Percentiles rank a stretch among this genome's conserved stretches.
phyloP scores from a whole-genome alignment of 1,140 invertebrate genomes.

The Littorina saxatilis region DNA sequence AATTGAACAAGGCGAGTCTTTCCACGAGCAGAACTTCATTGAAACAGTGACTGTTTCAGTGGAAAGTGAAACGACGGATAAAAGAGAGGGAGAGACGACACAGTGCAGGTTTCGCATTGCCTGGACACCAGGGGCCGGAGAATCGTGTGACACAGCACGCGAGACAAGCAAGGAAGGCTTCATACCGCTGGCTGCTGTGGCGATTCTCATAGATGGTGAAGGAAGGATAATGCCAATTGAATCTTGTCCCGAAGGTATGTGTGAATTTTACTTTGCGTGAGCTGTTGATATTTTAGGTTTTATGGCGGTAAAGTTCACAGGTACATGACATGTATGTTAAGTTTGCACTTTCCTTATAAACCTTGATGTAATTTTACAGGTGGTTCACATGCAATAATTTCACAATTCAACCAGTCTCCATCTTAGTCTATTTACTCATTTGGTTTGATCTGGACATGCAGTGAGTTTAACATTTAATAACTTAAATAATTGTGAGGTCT shows the following conservation, averaged over 20 bases:
- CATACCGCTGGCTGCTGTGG: conserved; percentile 1
- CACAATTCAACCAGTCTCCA: too few relatives aligned
- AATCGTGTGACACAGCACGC: not conserved
- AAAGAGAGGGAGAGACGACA: not conserved
- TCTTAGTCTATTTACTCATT: too few relatives aligned
- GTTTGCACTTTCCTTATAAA: too few relatives aligned
- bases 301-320: too few relatives aligned
- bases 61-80: not conserved
- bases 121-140: not conserved
- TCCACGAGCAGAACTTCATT: not conserved
- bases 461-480: too few relatives aligned
- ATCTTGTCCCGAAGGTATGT: not conserved
- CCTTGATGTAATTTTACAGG: too few relatives aligned
- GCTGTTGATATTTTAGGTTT: too few relatives aligned
- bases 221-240: not conserved
- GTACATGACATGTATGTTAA: too few relatives aligned
- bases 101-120: not conserved
- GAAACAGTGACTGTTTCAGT: not conserved
- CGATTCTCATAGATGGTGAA: not conserved
- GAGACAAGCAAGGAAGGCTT: not conserved
- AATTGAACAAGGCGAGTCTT: not conserved
- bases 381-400: too few relatives aligned
- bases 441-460: too few relatives aligned
- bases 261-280: too few relatives aligned
- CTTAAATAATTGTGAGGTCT: too few relatives aligned